Conservation (phyloP, 2,888 invertebrate genomes). For the Shargacucullia verbasci region DNA sequence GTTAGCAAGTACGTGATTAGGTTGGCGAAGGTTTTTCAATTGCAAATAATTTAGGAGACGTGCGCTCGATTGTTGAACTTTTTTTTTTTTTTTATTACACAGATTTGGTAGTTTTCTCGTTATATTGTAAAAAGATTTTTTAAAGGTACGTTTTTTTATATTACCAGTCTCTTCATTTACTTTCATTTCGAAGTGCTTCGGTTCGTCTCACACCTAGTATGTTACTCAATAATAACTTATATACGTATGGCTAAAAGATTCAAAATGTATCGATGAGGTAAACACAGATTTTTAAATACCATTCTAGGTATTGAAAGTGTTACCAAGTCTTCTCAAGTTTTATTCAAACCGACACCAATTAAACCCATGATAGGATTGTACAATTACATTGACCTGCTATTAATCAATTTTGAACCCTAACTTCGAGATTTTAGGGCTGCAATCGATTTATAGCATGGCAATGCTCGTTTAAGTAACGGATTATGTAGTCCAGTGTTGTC, state of each 20-base stretch:
- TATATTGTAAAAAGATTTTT: no score
- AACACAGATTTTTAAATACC: no score
- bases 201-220: no score
- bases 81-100: slow-evolving; percentile 2
- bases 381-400: background rate
- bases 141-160: no score
- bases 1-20: slow-evolving; percentile 22
- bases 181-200: no score
- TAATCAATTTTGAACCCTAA: slow-evolving; percentile 14
- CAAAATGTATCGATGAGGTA: no score
- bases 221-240: no score
- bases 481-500: slow-evolving; percentile 6
- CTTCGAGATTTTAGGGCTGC: background rate
- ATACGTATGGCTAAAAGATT: no score
- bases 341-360: no score
- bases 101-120: background rate
- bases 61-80: background rate
- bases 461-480: slow-evolving; percentile 9
- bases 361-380: background rate
- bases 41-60: slow-evolving; percentile 4
- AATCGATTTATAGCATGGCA: background rate
- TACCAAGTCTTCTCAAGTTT: no score
- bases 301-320: no score
- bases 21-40: slow-evolving; percentile 4
- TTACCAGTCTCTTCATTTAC: no score